Evolutionary conservation across 2,888 invertebrate species (phyloP).

Genomic region (Schizaphis graminum): DNA sequence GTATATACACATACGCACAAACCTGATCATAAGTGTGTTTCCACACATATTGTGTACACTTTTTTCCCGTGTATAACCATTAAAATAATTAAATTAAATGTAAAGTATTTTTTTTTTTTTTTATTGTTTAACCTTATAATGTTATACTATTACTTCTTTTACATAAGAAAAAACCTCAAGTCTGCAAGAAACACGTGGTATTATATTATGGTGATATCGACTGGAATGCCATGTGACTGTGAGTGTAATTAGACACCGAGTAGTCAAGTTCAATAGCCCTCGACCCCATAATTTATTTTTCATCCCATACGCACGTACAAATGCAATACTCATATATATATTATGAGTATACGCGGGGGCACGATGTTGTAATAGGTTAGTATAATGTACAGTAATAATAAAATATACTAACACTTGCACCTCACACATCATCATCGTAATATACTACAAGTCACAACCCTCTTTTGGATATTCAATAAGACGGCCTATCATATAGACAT

Average conservation of each 20-base stretch:
- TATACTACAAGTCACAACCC: slow-evolving; percentile 15
- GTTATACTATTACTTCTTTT: slow-evolving; percentile 26
- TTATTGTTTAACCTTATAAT: background rate
- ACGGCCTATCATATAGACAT: background rate
- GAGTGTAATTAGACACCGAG: slow-evolving; percentile 63
- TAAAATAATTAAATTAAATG: slow-evolving; percentile 12
- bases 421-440: slow-evolving; percentile 26
- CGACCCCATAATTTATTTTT: slow-evolving; percentile 47
- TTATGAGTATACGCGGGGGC: background rate
- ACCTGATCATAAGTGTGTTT: background rate
- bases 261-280: slow-evolving; percentile 60
- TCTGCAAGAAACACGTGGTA: slow-evolving; percentile 34
- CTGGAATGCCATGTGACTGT: slow-evolving; percentile 42
- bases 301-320: slow-evolving; percentile 11
- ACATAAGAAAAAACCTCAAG: slow-evolving; percentile 1
- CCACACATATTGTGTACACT: background rate
- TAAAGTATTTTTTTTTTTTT: slow-evolving; percentile 15
- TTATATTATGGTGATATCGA: background rate
- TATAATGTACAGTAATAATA: slow-evolving; percentile 7
- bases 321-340: background rate
- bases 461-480: background rate
- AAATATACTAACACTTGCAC: slow-evolving; percentile 35
- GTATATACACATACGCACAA: background rate
- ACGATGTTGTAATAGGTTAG: slow-evolving; percentile 23
- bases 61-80: background rate